Evolutionary conservation across 2,113 vertebrate genomes (phyloP).

Genomic region (Phrynocephalus versicolor): DNA sequence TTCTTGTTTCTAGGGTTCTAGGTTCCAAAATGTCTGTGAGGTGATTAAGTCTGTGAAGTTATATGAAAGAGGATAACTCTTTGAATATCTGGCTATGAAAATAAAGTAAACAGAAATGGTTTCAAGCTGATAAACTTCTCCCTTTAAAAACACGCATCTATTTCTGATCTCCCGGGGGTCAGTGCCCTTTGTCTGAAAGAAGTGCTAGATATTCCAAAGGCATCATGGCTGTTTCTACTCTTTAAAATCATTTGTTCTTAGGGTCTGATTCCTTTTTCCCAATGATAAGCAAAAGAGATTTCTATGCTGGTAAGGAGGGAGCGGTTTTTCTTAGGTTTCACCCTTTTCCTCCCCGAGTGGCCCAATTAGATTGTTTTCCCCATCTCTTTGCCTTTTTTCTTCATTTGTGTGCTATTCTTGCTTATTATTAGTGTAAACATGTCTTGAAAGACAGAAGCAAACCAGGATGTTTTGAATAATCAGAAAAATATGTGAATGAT

Average conservation of each 20-base stretch:
- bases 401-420: background rate
- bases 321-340: constrained; percentile 2
- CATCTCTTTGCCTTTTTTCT: background rate
- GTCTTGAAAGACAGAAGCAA: too few relatives aligned
- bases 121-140: constrained; percentile 45
- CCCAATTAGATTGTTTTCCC: background rate
- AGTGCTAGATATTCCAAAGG: background rate
- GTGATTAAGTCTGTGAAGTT: constrained; percentile 14
- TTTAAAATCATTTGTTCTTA: constrained; percentile 16
- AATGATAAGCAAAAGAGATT: constrained; percentile 1
- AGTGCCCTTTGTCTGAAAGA: constrained; percentile 13
- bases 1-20: background rate
- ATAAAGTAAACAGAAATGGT: constrained; percentile 35
- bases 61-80: constrained; percentile 18
- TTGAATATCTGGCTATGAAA: constrained; percentile 31
- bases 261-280: background rate
- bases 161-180: constrained; percentile 20
- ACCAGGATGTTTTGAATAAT: background rate
- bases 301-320: background rate
- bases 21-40: constrained; percentile 15
- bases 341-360: background rate
- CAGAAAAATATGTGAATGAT: background rate
- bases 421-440: background rate
- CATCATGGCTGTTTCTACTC: background rate
- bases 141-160: constrained; percentile 27